A percentile compares a stretch with the other conserved stretches of the same genome.
phyloP scores from a whole-genome alignment of 2,888 invertebrate species.

The Coelopa pilipes region DNA sequence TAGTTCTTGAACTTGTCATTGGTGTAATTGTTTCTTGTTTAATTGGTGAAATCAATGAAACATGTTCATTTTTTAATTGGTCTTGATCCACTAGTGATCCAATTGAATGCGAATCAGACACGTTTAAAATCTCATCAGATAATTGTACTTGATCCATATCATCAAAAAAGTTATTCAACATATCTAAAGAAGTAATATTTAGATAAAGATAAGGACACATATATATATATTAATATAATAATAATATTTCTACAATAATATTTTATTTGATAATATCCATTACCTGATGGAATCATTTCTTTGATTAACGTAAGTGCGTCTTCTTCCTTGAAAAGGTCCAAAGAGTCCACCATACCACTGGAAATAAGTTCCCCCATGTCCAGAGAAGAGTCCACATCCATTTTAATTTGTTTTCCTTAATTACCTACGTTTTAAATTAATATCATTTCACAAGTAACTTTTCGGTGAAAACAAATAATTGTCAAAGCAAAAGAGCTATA shows the following conservation, averaged over 20 bases:
- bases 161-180: conserved; percentile 60
- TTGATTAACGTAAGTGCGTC: conserved; percentile 63
- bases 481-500: neutral
- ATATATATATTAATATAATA: neutral
- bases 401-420: conserved; percentile 31
- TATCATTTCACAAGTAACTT: no score
- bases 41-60: conserved; percentile 46
- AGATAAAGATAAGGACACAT: neutral
- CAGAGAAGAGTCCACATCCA: conserved; percentile 54
- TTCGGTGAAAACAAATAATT: neutral
- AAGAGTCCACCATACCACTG: conserved; percentile 53
- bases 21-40: conserved; percentile 50
- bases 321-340: conserved; percentile 63
- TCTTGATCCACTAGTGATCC: conserved; percentile 49
- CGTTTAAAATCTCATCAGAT: conserved; percentile 51
- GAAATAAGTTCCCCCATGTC: conserved; percentile 57
- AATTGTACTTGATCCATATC: conserved; percentile 60
- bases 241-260: neutral
- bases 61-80: conserved; percentile 50
- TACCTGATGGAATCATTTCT: conserved; percentile 63
- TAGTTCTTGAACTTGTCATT: conserved; percentile 15
- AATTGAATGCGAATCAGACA: conserved; percentile 46
- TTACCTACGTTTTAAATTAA: neutral
- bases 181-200: conserved; percentile 48
- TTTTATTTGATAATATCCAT: neutral